A percentile compares a stretch with the other conserved stretches of the same genome.
phyloP scores from a whole-genome alignment of 1,140 invertebrate species.

The Eriocheir sinensis region DNA sequence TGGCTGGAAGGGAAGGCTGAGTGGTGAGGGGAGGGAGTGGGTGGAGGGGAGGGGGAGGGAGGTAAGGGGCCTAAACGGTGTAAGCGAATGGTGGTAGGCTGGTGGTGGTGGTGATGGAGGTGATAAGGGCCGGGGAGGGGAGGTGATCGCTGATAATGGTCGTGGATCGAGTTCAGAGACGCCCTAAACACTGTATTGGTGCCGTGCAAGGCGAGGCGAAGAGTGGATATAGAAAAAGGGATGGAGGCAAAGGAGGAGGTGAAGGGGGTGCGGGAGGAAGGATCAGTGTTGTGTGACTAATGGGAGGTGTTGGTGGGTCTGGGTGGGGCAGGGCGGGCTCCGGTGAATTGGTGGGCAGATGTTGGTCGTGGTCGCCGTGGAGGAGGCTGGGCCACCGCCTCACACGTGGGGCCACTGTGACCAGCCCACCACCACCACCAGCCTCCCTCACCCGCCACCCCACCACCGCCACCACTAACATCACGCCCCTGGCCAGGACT shows the following conservation, averaged over 20 bases:
- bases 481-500: background rate
- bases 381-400: background rate
- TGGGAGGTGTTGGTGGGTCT: background rate
- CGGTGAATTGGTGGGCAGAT: background rate
- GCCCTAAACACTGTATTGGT: background rate
- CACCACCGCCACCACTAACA: background rate
- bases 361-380: background rate
- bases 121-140: background rate
- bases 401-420: background rate
- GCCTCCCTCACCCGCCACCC: background rate
- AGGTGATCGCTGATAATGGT: background rate
- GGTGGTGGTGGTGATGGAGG: background rate
- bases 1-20: background rate
- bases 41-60: background rate
- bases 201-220: background rate
- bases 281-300: background rate
- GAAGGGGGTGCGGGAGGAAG: background rate
- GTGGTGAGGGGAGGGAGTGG: background rate
- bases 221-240: background rate
- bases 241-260: slow-evolving; percentile 31
- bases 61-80: background rate
- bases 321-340: background rate
- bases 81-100: background rate
- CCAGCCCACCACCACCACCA: background rate
- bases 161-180: background rate